A percentile compares a stretch with the other conserved stretches of the same genome.
phyloP scores from a whole-genome alignment of 2,888 invertebrate species.

The Calameuta pallipes region DNA sequence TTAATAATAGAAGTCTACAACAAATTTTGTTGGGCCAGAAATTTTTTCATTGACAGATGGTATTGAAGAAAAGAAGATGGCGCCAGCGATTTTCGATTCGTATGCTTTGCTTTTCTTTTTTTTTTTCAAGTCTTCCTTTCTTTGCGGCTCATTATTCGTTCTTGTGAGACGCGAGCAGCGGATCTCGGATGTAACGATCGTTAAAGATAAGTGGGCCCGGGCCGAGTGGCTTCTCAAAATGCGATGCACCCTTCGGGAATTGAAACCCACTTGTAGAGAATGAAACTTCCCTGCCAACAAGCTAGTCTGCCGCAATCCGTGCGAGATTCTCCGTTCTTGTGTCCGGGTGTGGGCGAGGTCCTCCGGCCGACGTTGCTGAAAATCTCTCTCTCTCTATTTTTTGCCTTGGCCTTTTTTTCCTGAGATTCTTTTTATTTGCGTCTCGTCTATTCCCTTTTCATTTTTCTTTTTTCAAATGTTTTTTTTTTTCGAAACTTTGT shows the following conservation, averaged over 20 bases:
- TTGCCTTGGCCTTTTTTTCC: constrained; percentile 23
- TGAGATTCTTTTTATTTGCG: constrained; percentile 20
- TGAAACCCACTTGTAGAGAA: constrained; percentile 65
- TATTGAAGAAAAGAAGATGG: too few relatives aligned
- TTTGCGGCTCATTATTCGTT: too few relatives aligned
- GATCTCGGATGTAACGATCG: too few relatives aligned
- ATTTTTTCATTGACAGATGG: too few relatives aligned
- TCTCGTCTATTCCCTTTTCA: constrained; percentile 14
- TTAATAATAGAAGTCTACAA: too few relatives aligned
- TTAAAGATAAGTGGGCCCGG: not conserved
- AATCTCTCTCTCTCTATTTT: constrained; percentile 44
- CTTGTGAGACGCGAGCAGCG: too few relatives aligned
- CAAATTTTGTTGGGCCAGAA: too few relatives aligned
- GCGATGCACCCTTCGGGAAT: constrained; percentile 62
- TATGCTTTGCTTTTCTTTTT: too few relatives aligned
- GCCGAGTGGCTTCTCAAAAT: not conserved
- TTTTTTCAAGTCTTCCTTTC: too few relatives aligned
- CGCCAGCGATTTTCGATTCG: too few relatives aligned
- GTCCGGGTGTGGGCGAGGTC: constrained; percentile 58
- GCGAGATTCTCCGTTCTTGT: constrained; percentile 55
- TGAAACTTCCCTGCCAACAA: constrained; percentile 67
- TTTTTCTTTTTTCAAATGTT: constrained; percentile 14
- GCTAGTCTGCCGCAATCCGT: constrained; percentile 65
- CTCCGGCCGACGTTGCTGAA: constrained; percentile 60
- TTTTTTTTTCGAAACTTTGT: constrained; percentile 4